Evolutionary conservation across 2,797 vertebrate species (phyloP).

Genomic region (Lepus oiostolus): DNA sequence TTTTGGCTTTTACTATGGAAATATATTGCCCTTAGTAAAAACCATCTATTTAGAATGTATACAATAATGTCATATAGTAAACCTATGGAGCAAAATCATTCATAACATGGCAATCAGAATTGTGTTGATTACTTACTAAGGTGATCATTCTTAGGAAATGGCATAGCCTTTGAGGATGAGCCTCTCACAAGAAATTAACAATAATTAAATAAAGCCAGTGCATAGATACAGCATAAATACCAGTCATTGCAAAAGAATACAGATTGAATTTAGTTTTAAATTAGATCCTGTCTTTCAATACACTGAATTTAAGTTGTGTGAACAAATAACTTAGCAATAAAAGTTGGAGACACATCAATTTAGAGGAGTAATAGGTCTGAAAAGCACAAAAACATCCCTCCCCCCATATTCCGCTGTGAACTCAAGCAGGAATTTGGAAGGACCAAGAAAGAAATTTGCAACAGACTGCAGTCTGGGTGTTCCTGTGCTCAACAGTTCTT

Average conservation of each 20-base stretch:
- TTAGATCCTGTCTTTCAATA: slow-evolving; percentile 28
- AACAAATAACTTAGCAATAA: neutral
- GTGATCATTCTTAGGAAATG: neutral
- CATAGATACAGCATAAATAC: slow-evolving; percentile 12
- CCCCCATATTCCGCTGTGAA: slow-evolving; percentile 13
- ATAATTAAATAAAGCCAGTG: neutral
- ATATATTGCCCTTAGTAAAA: neutral
- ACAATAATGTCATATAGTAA: slow-evolving; percentile 16
- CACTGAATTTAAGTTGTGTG: slow-evolving; percentile 48
- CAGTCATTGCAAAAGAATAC: neutral
- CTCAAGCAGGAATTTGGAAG: slow-evolving; percentile 23
- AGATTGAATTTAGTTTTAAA: slow-evolving; percentile 52
- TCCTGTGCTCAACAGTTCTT: neutral
- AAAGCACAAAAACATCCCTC: neutral
- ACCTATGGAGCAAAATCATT: slow-evolving; percentile 41
- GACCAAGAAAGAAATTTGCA: neutral
- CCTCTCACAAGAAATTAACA: slow-evolving; percentile 39
- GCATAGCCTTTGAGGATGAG: neutral
- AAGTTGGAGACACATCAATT: slow-evolving; percentile 40
- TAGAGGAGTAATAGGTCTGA: neutral
- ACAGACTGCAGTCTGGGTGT: neutral
- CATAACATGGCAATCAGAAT: slow-evolving; percentile 16
- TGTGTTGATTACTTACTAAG: slow-evolving; percentile 1
- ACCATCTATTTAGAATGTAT: neutral
- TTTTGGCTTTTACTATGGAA: slow-evolving; percentile 43